Base-by-base conservation (phyloP, 2,888 invertebrate genomes). In the Pseudococcus longispinus region DNA sequence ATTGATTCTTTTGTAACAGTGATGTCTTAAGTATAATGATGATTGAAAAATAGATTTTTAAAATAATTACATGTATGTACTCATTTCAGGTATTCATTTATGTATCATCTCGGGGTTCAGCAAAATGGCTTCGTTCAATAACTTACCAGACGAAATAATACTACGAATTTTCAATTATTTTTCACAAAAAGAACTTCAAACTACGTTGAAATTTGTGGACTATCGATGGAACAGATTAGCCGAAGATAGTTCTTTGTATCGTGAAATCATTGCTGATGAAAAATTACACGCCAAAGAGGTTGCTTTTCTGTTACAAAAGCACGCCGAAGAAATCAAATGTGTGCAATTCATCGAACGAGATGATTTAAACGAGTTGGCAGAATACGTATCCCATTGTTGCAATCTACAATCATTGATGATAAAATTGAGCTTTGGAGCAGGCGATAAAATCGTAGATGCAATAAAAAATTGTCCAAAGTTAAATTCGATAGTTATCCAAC, bases 401-500 rank as follows among this genome's bases (percentile, higher is more conserved):
- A 86, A 86, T 51, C 20, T 86, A 74, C 26, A 80, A 55, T 70
- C 86, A 0, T 80, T 86, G 23, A 70, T 44, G n/a, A 44, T 86
- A 8, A 77, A 86, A 80, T 20, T 86, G 29, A 77, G 86, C 46
- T 51, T 77, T 29, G 86, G 86, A 77, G 55, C n/a, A n/a, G 86
- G 86, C 3, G 80, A 86, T 74, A 32, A 86, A 44, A 77, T 86
- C 23, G 32, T 80, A 11, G 26, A 80, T 15, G 51, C 32, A 0
- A 15, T 86, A 2, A 44, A 86, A 86, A 46, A 80, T 32, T 80
- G 86, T 18, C 18, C 13, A 0, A 46, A 51, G 9, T 32, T 86
- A 18, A 86, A 51, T 26, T 46, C 86, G 11, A 23, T 86, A 18
- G 51, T 77, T 15, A 70, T 86, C 4, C 80, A 77, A 26, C 80